Evolutionary conservation across 2,888 invertebrate genomes (phyloP), one percentile per base, ranked within the genome.

Genomic region (Nemotelus nigrinus): DNA sequence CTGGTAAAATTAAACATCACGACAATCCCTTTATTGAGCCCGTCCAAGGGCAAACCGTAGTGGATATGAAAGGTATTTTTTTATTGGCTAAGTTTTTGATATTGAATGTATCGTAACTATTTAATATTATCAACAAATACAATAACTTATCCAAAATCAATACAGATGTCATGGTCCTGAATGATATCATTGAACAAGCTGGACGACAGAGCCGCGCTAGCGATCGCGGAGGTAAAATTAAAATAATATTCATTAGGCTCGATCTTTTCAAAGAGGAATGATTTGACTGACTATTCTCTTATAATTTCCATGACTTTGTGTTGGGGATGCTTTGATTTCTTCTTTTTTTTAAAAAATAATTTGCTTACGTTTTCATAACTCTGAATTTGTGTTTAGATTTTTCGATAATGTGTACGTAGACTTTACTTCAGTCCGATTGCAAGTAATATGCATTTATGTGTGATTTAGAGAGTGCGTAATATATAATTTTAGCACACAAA

Each of bases 161-260:
- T 58, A 25, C 89, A 98, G 98, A 98, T 90, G 97, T 98, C 80
- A 96, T 97, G 96, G 97, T 97, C 83, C 90, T 98, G 84, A 97
- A 96, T 87, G 97, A 98, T 87, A 96, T 98, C 84, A 96, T 98
- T 83, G 97, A 98, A 87, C 97, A 97, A 90, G 94, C 97, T 79
- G 94, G 95, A 82, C 91, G 94, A 86, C 95, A 95, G 85, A 95
- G 95, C 88, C 90, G 93, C 85, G 92, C 93, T 79, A 94, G 94
- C 85, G 96, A 96, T 81, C 94, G 94, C 87, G 94, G 94, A 92
- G 95, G 95, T 96, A 93, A 90, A 90, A 87, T 79, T 50, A 8
- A 82, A 80, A 43, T 63, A 63, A 43, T 63, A 63, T 63, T 63
- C 41, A 63, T 75, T 79, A 74, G 25, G 25, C 25, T 79, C 78